These are phyloP conservation scores for Anguilla marmorata DNA, from an alignment of 2,797 vertebrate species.

Conservation along the genomic window DNA sequence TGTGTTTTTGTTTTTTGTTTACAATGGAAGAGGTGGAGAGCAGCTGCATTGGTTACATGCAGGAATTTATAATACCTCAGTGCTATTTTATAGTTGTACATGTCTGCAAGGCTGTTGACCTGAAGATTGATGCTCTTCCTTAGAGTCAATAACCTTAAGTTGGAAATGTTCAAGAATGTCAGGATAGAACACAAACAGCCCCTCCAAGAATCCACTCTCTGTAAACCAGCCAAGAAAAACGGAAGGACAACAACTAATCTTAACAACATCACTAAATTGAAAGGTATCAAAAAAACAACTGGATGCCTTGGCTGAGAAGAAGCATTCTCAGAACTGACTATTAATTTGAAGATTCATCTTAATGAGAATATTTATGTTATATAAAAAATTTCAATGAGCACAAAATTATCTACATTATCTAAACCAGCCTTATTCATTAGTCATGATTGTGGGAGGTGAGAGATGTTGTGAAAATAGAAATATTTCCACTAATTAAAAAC, in stretches of 20 bases:
- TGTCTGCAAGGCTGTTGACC: background rate
- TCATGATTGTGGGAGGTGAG: too few species aligned
- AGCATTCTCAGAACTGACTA: background rate
- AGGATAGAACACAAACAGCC: background rate
- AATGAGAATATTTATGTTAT: background rate
- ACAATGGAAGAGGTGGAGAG: background rate
- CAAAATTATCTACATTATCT: background rate
- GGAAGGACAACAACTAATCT: background rate
- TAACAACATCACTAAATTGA: background rate
- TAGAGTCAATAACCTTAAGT: background rate
- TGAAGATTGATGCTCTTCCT: background rate
- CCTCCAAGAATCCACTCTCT: background rate
- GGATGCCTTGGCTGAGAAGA: background rate
- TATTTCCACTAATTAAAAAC: conserved; percentile 19
- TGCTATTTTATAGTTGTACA: background rate
- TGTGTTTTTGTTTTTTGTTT: background rate
- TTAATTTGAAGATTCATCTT: background rate
- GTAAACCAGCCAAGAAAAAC: background rate
- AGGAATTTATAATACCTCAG: background rate
- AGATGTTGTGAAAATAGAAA: conserved; percentile 12
- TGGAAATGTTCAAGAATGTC: background rate
- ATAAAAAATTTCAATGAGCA: background rate
- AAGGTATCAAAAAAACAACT: background rate
- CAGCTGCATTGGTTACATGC: background rate
- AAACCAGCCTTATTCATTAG: background rate